phyloP scores from a whole-genome alignment of 2,113 vertebrate species.

The Papio anubis region DNA sequence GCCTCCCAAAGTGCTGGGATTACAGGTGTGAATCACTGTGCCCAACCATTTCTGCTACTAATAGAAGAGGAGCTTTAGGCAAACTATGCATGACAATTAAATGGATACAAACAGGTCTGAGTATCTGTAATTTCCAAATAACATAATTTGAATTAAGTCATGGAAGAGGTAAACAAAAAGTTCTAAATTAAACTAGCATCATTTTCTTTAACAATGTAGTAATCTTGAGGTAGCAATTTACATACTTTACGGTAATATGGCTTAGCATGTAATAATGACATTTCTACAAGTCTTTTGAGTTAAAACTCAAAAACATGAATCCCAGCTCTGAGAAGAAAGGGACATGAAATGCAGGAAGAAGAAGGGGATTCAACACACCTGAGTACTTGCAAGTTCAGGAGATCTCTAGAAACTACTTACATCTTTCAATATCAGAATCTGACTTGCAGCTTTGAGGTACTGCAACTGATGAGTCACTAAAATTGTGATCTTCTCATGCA shows the following conservation, averaged over 20 bases:
- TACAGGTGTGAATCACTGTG: no score
- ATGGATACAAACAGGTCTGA: background rate
- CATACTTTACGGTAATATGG: background rate
- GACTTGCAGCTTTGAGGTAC: conserved; percentile 92
- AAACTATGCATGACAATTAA: background rate
- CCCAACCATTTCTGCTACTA: background rate
- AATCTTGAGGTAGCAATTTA: background rate
- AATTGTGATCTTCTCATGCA: conserved; percentile 92
- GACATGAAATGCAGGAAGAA: no score
- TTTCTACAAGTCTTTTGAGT: background rate
- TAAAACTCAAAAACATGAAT: background rate
- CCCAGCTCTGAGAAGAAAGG: background rate
- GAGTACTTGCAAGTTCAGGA: background rate
- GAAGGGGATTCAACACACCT: background rate
- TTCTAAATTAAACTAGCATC: background rate
- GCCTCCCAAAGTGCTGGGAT: no score
- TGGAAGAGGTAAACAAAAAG: background rate
- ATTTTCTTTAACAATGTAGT: background rate
- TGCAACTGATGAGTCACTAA: conserved; percentile 97
- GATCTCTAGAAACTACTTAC: conserved; percentile 82
- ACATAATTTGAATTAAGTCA: background rate
- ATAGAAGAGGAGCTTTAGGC: background rate
- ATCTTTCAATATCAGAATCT: conserved; percentile 95
- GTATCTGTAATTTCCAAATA: background rate
- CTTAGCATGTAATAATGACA: background rate